Conservation (phyloP, 2,888 invertebrate genomes). For the Mongoloraphidia duomilia region DNA sequence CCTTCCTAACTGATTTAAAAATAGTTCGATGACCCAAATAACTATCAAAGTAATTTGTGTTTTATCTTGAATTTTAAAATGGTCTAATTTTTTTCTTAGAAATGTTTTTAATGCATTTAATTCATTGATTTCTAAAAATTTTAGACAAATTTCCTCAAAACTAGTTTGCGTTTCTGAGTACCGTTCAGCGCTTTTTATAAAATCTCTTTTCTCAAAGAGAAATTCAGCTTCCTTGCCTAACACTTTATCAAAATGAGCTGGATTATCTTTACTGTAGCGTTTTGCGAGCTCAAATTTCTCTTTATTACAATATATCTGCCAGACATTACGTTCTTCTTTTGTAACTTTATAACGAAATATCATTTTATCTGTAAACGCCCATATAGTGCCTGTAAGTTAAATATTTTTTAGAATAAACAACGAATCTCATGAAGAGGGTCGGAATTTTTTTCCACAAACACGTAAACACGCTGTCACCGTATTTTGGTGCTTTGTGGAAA, state of each 20-base stretch:
- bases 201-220: conserved; percentile 63
- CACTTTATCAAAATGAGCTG: conserved; percentile 67
- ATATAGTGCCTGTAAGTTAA: conserved; percentile 43
- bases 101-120: conserved; percentile 79
- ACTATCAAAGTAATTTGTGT: conserved; percentile 87
- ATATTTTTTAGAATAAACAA: conserved; percentile 1
- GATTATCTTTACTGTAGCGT: conserved; percentile 67
- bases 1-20: conserved; percentile 74
- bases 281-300: conserved; percentile 78
- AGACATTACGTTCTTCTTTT: conserved; percentile 73
- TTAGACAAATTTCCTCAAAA: conserved; percentile 88
- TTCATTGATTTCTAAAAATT: conserved; percentile 70
- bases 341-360: conserved; percentile 76
- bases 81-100: conserved; percentile 66
- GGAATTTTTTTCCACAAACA: too few species aligned
- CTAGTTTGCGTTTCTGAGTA: conserved; percentile 84
- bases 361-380: conserved; percentile 72
- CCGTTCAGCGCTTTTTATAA: conserved; percentile 68
- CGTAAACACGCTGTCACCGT: too few species aligned
- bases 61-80: conserved; percentile 56
- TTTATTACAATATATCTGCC: conserved; percentile 78
- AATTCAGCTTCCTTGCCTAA: conserved; percentile 79
- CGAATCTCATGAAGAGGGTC: too few species aligned
- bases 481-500: too few species aligned
- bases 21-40: conserved; percentile 89